Base-by-base conservation (phyloP, 2,888 invertebrate genomes). In the Urechis unicinctus region DNA sequence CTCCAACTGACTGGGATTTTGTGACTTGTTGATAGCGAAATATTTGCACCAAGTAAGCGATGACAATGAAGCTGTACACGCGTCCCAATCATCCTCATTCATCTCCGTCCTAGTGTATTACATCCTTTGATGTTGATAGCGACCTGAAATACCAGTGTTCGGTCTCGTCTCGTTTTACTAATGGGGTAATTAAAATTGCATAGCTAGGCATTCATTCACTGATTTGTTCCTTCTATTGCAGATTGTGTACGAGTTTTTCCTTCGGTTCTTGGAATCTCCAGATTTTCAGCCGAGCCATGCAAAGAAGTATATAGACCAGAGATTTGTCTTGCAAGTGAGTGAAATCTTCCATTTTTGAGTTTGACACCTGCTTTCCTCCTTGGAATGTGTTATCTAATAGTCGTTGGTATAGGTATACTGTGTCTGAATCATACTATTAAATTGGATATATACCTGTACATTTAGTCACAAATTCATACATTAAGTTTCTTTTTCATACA, bases 281-380 rank as follows among this genome's bases (percentile, higher is more conserved):
- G 93, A 94, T 80, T 94, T 95, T 81, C 91, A 93, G 79, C 89
- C 92, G 53, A 86, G 87, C 74, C 84, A 89, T 66, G 94, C 91
- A 69, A 94, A 94, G 82, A 88, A 89, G 73, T 89, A 88, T 80
- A 91, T 95, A 78, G 93, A 95, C 81, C 92, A 93, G 81, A 91
- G 89, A 80, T 95, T 95, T 82, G 91, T 95, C 59, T 81, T 92
- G 72, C 90, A 91, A 84, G 91, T 90, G 68, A 66, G 36, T 17
- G 9, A 13, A 9, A 9, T 36, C 17, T 36, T 22, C 45, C 45
- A 9, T 13, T 13, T 36, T 13, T n/a, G 9, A 28, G 26, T n/a
- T 28, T 29, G 17, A 17, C 48, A 25, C 29, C 48, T n/a, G 2
- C 13, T 3, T 17, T 29, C 26, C 36, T 36, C 36, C 36, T 36